Base-by-base conservation (phyloP, 2,797 vertebrate genomes). In the Micrastur ruficollis region DNA sequence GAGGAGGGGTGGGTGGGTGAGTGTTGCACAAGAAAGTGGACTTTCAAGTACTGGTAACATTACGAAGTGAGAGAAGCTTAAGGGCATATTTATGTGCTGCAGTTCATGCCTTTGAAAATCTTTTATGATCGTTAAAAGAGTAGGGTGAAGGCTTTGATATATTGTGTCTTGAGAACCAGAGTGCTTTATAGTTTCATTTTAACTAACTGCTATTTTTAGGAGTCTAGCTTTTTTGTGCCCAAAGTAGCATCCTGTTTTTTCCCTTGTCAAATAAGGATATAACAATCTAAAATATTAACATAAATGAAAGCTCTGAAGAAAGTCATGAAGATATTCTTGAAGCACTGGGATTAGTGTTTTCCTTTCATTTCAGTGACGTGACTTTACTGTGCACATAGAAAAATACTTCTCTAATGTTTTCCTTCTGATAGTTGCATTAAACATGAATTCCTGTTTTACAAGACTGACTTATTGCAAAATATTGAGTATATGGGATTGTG, bases 21-120 rank as follows among this genome's bases (percentile, higher is more conserved):
- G 58, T 79, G 56, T 73, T 56, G 44, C 17, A 42, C 68, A 79
- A 76, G 62, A 81, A 89, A 89, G 81, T 8, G 3, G 6, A 31
- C 80, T 95, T 95, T 89, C 26, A 92, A 84, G 73, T 75, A 17
- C 14, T 59, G 42, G 34, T 66, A 70, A 63, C 59, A 73, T 86
- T 47, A 44, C 2, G 2, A n/a, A 80, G 56, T 47, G 74, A 85
- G 75, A 91, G 49, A 89, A 70, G 38, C 90, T 93, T 85, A 61
- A 56, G 81, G 86, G 55, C 5, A 1, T 91, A 31, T 93, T 95
- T 94, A 71, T 0, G 0, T 71, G 71, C 59, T 74, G 71, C 67
- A 52, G 52, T 76, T 96, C 47, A 42, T 49, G 63, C 74, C 73
- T 96, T 96, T 94, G 83, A 94, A 94, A 83, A 56, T 84, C n/a